A percentile compares a stretch with the other conserved stretches of the same genome.
phyloP scores from a whole-genome alignment of 2,113 vertebrate species.

The Xenopus borealis region DNA sequence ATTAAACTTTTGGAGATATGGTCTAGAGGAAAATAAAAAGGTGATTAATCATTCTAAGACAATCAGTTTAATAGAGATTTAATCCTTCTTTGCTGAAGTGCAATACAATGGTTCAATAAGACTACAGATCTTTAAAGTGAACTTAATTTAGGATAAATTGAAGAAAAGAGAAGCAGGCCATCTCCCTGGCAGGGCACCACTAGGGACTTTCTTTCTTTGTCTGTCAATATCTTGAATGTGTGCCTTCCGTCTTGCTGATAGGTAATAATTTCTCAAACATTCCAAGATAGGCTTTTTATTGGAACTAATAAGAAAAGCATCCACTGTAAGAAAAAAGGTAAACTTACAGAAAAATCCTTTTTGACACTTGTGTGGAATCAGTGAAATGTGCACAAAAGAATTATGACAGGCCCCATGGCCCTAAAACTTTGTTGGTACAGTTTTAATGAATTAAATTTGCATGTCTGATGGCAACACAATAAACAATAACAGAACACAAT shows the following conservation, averaged over 20 bases:
- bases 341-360: background rate
- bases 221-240: constrained; percentile 63
- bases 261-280: constrained; percentile 66
- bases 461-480: background rate
- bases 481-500: too few species aligned
- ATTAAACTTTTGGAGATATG: background rate
- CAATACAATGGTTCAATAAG: constrained; percentile 35
- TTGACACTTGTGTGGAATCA: constrained; percentile 1
- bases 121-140: constrained; percentile 37
- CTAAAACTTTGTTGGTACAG: background rate
- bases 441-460: constrained; percentile 4
- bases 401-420: background rate
- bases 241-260: constrained; percentile 67
- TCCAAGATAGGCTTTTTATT: constrained; percentile 65
- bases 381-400: background rate
- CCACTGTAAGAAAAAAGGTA: constrained; percentile 28
- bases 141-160: constrained; percentile 45
- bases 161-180: constrained; percentile 34
- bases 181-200: constrained; percentile 34
- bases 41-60: constrained; percentile 30
- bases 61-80: background rate
- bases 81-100: background rate
- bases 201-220: constrained; percentile 48
- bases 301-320: constrained; percentile 61
- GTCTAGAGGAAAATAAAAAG: constrained; percentile 7